phyloP scores from a whole-genome alignment of 2,113 vertebrate species.

The Rhinichthys klamathensis region DNA sequence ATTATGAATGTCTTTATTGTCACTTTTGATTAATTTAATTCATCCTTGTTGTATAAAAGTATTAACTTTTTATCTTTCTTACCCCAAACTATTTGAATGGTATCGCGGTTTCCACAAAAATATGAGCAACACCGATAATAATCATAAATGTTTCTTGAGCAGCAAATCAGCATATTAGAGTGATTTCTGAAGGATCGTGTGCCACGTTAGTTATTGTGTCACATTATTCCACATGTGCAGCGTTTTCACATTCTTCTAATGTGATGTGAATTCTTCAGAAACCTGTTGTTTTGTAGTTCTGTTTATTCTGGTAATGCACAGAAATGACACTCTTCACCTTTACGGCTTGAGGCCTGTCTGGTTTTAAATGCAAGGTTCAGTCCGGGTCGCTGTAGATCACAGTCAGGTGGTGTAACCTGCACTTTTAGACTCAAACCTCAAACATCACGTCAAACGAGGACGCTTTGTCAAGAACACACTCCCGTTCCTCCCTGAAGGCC shows the following conservation, averaged over 20 bases:
- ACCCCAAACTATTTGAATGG: no score
- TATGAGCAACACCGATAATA: no score
- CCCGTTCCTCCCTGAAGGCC: slow-evolving; percentile 12
- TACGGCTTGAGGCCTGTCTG: not conserved
- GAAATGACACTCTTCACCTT: not conserved
- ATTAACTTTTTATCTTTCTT: no score
- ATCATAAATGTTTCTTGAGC: not conserved
- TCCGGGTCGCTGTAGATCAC: not conserved
- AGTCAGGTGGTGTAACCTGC: not conserved
- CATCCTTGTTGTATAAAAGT: no score
- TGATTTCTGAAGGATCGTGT: not conserved
- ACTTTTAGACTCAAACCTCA: not conserved
- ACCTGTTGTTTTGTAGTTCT: not conserved
- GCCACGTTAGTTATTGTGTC: no score
- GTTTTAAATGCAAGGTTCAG: slow-evolving; percentile 2
- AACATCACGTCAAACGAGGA: not conserved
- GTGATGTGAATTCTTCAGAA: not conserved
- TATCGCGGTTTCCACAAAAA: no score
- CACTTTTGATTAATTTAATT: no score
- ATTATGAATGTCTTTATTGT: no score
- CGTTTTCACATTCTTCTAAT: not conserved
- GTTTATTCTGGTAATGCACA: not conserved
- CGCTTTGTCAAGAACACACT: no score
- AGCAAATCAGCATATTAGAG: not conserved
- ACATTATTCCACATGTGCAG: no score